Evolutionary conservation across 2,113 vertebrate species (phyloP).

Genomic region (Platichthys flesus): DNA sequence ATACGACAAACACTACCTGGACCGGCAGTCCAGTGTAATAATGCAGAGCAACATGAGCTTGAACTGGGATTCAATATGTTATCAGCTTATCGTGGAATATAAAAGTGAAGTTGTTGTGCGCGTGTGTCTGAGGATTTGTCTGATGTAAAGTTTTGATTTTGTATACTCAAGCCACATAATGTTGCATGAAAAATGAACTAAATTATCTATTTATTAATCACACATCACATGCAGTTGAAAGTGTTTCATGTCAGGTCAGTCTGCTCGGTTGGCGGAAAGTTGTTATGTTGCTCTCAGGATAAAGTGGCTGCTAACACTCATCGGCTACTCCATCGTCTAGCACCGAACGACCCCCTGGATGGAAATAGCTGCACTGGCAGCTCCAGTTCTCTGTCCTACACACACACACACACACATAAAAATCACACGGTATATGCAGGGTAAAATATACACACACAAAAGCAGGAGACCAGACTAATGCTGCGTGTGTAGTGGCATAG

Average conservation of each 20-base stretch:
- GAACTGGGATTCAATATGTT: too few species aligned
- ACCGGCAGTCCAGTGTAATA: too few species aligned
- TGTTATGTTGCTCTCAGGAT: constrained; percentile 36
- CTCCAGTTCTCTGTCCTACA: constrained; percentile 47
- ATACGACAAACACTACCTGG: neutral
- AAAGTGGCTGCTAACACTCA: constrained; percentile 47
- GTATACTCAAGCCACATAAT: too few species aligned
- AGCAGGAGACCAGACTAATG: constrained; percentile 16
- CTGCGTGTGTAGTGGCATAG: constrained; percentile 44
- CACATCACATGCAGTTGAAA: neutral
- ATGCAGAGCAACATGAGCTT: too few species aligned
- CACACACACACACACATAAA: neutral
- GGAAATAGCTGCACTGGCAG: constrained; percentile 65
- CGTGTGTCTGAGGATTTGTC: neutral
- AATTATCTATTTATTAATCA: neutral
- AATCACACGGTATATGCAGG: neutral
- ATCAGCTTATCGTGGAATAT: neutral
- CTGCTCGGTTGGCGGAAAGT: constrained; percentile 2
- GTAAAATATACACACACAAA: constrained; percentile 3
- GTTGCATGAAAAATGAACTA: too few species aligned
- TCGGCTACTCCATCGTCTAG: constrained; percentile 41
- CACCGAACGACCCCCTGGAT: constrained; percentile 58
- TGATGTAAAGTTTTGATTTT: too few species aligned
- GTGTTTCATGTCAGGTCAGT: neutral
- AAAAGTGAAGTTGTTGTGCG: neutral